Evolutionary conservation across 2,888 invertebrate species (phyloP), one percentile per base, ranked within the genome.

Genomic region (Tetropium fuscum): DNA sequence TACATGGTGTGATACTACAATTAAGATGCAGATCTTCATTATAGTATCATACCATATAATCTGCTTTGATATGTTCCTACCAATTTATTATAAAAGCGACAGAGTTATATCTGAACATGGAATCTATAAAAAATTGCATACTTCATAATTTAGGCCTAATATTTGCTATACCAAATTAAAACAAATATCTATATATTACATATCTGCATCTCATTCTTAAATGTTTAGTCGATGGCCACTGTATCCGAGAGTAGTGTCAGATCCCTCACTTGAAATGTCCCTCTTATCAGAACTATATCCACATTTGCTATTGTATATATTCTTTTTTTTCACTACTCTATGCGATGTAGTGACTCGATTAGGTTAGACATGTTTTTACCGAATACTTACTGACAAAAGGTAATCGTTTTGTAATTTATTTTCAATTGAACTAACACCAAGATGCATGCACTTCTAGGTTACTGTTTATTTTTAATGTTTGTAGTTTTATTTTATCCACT

Each of bases 401-500:
- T 22, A 22, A 36, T 36, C 16, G 20, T 47, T 22, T 48, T 48
- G 36, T 48, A 22, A 36, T 20, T 48, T 48, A 48, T 22, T 48
- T 36, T 48, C 47, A 20, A 7, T 48, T 20, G 22, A 19, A 48
- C 48, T 48, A 48, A 48, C 36, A 48, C 48, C n/a, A 15, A 44
- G 47, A n/a, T 48, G 48, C 48, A 48, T 48, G 48, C 34, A 20
- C 22, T 15, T 48, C 48, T 48, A 47, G 47, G 32, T 11, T 34
- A 32, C 47, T 32, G 10, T 16, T 32, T 18, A 20, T 45, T 47
- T 47, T 30, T 36, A 48, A 19, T 47, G 32, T 47, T 19, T 36
- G 48, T 48, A 48, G 48, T 36, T 48, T 36, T 36, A 13, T 48
- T 13, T 48, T 19, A 48, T 36, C 36, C 48, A 48, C 48, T 48